Conservation (phyloP, 2,888 invertebrate genomes). For the Masnerella sp. region DNA sequence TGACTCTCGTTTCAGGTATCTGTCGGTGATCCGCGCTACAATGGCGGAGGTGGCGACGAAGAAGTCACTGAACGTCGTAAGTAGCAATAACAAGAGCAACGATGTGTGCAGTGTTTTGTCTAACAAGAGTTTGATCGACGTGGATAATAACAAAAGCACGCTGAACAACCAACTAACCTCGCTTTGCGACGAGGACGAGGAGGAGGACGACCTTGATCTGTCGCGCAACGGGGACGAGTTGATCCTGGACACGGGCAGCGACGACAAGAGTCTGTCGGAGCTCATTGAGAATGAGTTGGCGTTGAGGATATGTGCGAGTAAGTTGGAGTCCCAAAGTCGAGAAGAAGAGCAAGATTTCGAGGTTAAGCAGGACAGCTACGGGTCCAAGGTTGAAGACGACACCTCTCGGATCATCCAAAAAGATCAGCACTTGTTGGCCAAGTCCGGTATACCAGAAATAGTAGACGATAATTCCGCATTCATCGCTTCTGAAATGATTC, state of each 20-base stretch:
- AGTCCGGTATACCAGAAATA: slow-evolving; percentile 24
- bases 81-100: slow-evolving; percentile 72
- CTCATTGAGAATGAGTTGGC: slow-evolving; percentile 75
- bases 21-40: slow-evolving; percentile 63
- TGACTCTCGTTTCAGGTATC: slow-evolving; percentile 67
- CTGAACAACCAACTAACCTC: slow-evolving; percentile 75
- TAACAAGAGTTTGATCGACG: slow-evolving; percentile 77
- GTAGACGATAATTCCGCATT: slow-evolving; percentile 70
- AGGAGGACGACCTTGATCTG: slow-evolving; percentile 69
- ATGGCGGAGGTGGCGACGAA: slow-evolving; percentile 77
- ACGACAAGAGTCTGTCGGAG: slow-evolving; percentile 76
- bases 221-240: slow-evolving; percentile 42
- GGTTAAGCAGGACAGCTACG: slow-evolving; percentile 1
- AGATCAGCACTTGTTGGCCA: slow-evolving; percentile 17
- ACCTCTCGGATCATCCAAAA: slow-evolving; percentile 42
- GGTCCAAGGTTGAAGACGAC: slow-evolving; percentile 41
- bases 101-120: slow-evolving; percentile 76
- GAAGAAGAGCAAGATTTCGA: slow-evolving; percentile 23
- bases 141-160: slow-evolving; percentile 68
- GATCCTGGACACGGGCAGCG: slow-evolving; percentile 65
- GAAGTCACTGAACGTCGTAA: slow-evolving; percentile 76
- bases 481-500: slow-evolving; percentile 70
- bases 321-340: slow-evolving; percentile 54
- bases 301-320: slow-evolving; percentile 71
- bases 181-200: slow-evolving; percentile 71